Base-by-base conservation (phyloP, 2,888 invertebrate genomes). In the Empis livida region DNA sequence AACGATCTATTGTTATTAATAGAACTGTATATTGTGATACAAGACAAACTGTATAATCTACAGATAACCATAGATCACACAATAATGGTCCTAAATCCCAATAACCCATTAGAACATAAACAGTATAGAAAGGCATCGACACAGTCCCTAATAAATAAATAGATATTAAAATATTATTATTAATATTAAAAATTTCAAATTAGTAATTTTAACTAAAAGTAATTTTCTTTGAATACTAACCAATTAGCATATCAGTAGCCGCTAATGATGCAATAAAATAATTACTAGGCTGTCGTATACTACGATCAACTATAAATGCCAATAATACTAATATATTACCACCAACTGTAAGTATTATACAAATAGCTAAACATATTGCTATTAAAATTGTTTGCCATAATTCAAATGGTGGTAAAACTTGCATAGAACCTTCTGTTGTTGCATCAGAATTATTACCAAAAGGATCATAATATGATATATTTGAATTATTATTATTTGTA, bases 11-110 rank as follows among this genome's bases (percentile, higher is more conserved):
- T 30, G 99, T 99, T 62, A 99, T 99, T 52, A 97, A 79, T 48
- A 99, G 79, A 14, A 99, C 99, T 1, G 99, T 99, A 70, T 99
- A 99, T 68, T 99, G 97, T 10, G 97, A 99, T 27, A 96, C 96
- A 43, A 99, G 77, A 64, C 99, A 99, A 30, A 97, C 97, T 16
- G 97, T 97, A 72, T 99, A 99, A 72, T 99, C 99, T 44, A 96
- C 89, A 1, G 96, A 94, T 9, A 99, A 78, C 99, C 99, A 99
- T 46, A 99, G 77, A 70, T 99, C 97, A 67, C 97, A 99, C 9
- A 96, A 75, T 50, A 97, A 74, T 23, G 93, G 90, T 13, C 99
- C 97, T 53, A 99, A 77, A 64, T 94, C 89, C 99, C 99, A 99
- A 65, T 89, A 87, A 46, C 93, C 94, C 77, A 90, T 87, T 55